Percentiles rank a stretch among this genome's conserved stretches.
Evolutionary conservation across 2,113 vertebrate species (phyloP).

Genomic region (Amphiprion percula): DNA sequence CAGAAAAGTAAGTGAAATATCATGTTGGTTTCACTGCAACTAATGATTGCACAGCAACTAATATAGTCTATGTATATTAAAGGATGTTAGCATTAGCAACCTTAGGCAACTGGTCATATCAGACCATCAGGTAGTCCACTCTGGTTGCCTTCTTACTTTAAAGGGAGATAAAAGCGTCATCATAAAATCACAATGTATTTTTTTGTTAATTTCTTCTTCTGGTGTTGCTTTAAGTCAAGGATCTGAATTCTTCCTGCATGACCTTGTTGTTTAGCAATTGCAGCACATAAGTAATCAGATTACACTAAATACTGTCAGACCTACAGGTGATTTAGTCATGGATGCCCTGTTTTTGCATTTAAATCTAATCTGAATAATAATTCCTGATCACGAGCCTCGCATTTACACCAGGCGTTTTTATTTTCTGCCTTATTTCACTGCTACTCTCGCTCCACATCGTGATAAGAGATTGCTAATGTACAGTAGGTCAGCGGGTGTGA

Average conservation of each 20-base stretch:
- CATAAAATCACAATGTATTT: neutral
- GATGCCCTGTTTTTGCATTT: slow-evolving; percentile 1
- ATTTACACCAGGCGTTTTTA: slow-evolving; percentile 4
- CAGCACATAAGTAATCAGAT: neutral
- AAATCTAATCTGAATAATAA: slow-evolving; percentile 19
- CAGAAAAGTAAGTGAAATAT: too few relatives aligned
- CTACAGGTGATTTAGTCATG: slow-evolving; percentile 11
- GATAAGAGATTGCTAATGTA: neutral
- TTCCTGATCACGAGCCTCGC: neutral
- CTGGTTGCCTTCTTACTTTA: neutral
- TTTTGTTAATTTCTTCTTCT: neutral
- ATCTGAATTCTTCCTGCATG: neutral
- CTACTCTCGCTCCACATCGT: neutral
- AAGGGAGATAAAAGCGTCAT: neutral
- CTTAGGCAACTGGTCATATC: neutral
- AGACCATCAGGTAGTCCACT: neutral
- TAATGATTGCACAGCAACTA: neutral
- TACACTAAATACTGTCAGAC: neutral
- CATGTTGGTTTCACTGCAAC: neutral
- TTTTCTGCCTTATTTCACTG: neutral
- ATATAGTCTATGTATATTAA: neutral
- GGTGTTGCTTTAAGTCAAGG: neutral
- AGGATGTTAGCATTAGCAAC: neutral
- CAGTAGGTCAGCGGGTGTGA: slow-evolving; percentile 11
- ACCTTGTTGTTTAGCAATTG: neutral